Base-by-base conservation (phyloP, 2,113 vertebrate species). In the Campylomormyrus numenius region DNA sequence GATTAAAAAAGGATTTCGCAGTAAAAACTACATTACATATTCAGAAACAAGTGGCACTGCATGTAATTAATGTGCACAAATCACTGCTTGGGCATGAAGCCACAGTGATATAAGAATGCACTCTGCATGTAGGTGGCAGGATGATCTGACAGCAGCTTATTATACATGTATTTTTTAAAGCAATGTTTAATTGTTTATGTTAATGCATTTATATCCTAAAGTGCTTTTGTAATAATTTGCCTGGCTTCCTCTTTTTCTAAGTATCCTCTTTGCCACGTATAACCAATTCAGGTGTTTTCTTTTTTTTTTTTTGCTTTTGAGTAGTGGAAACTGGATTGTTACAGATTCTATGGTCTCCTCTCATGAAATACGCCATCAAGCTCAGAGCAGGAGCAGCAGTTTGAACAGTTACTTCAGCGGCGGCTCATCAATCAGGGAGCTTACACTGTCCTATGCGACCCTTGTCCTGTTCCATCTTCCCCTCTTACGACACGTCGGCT, bases 381-480 rank as follows among this genome's bases (percentile, higher is more conserved):
- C 74, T 1, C 31, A 1, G 2, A 17, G 8, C 35, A 6, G 15
- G 35, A 6, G 70, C 70, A 39, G 13, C 70, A 77, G 11, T 77
- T 42, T 0, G 6, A 19, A 10, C 15, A 80, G 74, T 39, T 39
- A 77, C 70, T 17, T 13, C 21, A 6, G 39, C 74, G 11, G 74
- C 87, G 85, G 90, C 39, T 84, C 66, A 90, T 89, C 53, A 86
- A 66, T 87, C 89, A 88, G 77, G 21, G 62, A 21, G 87, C 90
- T 92, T 74, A 91, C 84, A 88, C 88, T 50, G 92, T 92, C 85
- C 48, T 0, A 0, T 24, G 3, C 89, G 91, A 91, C 90, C 70
- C 74, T 88, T 52, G 50, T 74, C 85, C 66, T 19, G n/a, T 48
- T 91, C 86, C 90, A 46, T 89, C 52, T n/a, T 62, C 86, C 31